Conservation (phyloP, 2,797 vertebrate species). For the Muscicapa comitata region DNA sequence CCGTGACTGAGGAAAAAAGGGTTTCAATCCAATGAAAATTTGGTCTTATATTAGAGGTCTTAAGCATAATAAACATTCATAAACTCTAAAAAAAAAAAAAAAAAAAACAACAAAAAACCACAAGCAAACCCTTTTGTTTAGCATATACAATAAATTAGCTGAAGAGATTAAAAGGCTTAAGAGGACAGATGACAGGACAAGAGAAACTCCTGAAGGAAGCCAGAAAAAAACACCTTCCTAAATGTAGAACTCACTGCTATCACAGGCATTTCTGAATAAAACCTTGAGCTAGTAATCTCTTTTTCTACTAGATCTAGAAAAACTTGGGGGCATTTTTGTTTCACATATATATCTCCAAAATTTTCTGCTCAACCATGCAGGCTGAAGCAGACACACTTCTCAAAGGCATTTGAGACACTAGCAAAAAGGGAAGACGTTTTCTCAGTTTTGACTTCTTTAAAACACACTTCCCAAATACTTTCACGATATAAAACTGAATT, state of each 20-base stretch:
- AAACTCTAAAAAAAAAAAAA: neutral
- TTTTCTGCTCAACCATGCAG: neutral
- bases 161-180: neutral
- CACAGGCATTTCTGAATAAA: neutral
- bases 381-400: neutral
- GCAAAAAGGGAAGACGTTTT: neutral
- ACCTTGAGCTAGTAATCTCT: neutral
- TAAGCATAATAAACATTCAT: neutral
- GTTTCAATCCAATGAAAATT: neutral
- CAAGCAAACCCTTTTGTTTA: neutral
- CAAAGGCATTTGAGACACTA: accelerated
- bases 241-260: neutral
- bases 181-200: neutral
- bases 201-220: neutral
- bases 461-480: neutral
- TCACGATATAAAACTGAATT: neutral
- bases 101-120: no score
- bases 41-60: neutral
- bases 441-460: neutral
- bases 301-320: neutral
- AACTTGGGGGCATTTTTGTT: neutral
- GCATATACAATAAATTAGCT: neutral
- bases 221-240: neutral
- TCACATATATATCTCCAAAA: neutral
- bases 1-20: neutral